Base-by-base conservation (phyloP, 1,140 invertebrate species). In the Stegodyphus dumicola region DNA sequence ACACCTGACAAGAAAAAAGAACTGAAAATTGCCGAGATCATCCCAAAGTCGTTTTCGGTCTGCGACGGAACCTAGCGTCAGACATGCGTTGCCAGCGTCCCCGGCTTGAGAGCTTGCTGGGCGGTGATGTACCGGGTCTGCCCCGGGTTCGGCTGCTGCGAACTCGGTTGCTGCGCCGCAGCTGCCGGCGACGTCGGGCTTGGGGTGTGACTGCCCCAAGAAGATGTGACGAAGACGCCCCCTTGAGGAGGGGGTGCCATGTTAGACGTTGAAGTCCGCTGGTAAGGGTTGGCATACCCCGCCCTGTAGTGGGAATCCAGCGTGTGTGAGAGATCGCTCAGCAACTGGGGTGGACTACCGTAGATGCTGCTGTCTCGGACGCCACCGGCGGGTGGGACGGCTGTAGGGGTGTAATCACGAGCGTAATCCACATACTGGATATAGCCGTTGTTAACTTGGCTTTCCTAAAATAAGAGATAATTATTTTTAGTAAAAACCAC, bases 371-470 rank as follows among this genome's bases (percentile, higher is more conserved):
- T 90, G 48, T 90, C 74, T 74, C 86, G 73, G 64, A 91, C 54
- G 90, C 90, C 79, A 90, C 92, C 88, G 13, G 74, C 77, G 17
- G 77, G 84, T 70, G 87, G 85, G 86, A 88, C 85, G 65, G 92
- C 92, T 11, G 95, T 95, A 7, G 95, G 95, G 89, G 94, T 96
- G 91, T 96, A 96, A 90, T 97, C 96, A 76, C 94, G 91, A 52
- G 93, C 92, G 89, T 96, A 97, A 89, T 97, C 95, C 64, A 95
- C 95, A 91, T 96, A 96, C 13, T 95, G 95, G 54, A 96, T 95
- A 90, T 96, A 97, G 48, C 95, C 96, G 88, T 96, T 96, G 90
- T 94, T 95, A 90, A 95, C 95, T 89, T 94, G 94, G 81, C 95
- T 94, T 89, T 94, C 93, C 95, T 95, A 78, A 18, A 88, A 87